Evolutionary conservation across 2,888 invertebrate genomes (phyloP).

Genomic region (Dryocosmus kuriphilus): DNA sequence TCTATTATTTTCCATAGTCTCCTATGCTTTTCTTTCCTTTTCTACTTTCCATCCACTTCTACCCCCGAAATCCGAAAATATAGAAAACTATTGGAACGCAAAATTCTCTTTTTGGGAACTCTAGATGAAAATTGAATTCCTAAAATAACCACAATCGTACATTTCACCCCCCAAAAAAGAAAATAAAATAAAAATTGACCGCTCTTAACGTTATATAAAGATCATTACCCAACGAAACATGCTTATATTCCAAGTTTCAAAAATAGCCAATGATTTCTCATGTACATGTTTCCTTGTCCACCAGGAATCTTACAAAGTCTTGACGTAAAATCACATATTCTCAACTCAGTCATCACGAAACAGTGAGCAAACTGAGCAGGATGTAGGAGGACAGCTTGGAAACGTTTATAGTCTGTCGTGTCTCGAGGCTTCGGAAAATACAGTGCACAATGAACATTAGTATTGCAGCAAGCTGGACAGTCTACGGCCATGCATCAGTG

Average conservation of each 20-base stretch:
- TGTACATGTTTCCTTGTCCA: slow-evolving; percentile 15
- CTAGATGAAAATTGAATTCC: no score
- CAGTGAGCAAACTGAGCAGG: slow-evolving; percentile 4
- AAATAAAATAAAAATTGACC: no score
- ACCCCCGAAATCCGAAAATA: no score
- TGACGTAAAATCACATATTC: slow-evolving; percentile 16
- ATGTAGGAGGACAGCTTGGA: slow-evolving; percentile 36
- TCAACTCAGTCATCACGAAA: background rate
- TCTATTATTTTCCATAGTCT: no score
- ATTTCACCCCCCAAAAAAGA: background rate
- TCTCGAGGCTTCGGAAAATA: background rate
- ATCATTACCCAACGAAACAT: slow-evolving; percentile 1
- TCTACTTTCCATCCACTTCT: no score
- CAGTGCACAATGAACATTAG: slow-evolving; percentile 28
- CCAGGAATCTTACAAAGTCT: background rate
- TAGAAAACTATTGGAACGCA: no score
- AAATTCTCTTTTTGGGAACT: no score
- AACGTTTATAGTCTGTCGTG: slow-evolving; percentile 30
- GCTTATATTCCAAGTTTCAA: slow-evolving; percentile 4
- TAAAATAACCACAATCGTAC: background rate
- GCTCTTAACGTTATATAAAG: slow-evolving; percentile 1
- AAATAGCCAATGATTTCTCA: slow-evolving; percentile 24
- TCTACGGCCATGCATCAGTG: slow-evolving; percentile 5
- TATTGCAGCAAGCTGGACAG: slow-evolving; percentile 1
- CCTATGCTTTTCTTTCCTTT: no score